phyloP scores from a whole-genome alignment of 1,140 invertebrate species.

The Drosophila gunungcola region DNA sequence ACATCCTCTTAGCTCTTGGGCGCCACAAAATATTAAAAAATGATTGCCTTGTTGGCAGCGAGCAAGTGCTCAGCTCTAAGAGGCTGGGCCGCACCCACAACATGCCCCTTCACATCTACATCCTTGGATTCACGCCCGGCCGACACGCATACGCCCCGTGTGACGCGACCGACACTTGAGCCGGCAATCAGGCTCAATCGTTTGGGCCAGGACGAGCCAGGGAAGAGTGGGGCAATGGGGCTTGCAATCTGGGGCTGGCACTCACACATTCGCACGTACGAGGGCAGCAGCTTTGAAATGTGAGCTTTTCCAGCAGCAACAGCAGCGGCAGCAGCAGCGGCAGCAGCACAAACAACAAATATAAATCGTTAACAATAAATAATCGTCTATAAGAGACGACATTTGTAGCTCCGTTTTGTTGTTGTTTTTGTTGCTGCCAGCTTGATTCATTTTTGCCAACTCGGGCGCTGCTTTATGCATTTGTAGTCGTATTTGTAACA shows the following conservation, averaged over 20 bases:
- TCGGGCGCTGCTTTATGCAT: slow-evolving; percentile 71
- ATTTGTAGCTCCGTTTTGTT: slow-evolving; percentile 39
- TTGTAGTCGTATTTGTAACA: slow-evolving; percentile 81
- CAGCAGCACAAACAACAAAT: slow-evolving; percentile 55
- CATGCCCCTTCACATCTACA: slow-evolving; percentile 1
- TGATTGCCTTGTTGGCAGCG: slow-evolving; percentile 22
- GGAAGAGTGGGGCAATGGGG: slow-evolving; percentile 16
- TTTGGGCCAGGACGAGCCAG: slow-evolving; percentile 49
- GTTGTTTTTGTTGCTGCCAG: slow-evolving; percentile 32
- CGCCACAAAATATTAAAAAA: slow-evolving; percentile 27
- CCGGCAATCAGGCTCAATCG: slow-evolving; percentile 80
- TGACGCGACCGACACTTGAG: slow-evolving; percentile 76
- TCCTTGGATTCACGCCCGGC: slow-evolving; percentile 19
- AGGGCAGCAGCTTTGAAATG: slow-evolving; percentile 62
- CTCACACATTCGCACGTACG: slow-evolving; percentile 70
- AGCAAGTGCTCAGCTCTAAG: slow-evolving; percentile 35
- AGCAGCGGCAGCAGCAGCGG: slow-evolving; percentile 17
- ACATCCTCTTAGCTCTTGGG: background rate
- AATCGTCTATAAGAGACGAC: slow-evolving; percentile 72
- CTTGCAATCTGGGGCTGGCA: slow-evolving; percentile 72
- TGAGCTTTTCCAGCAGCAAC: slow-evolving; percentile 50
- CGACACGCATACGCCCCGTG: slow-evolving; percentile 65
- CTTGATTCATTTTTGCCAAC: slow-evolving; percentile 24
- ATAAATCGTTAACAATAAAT: slow-evolving; percentile 83
- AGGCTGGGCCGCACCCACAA: slow-evolving; percentile 23